Conservation (phyloP, 2,797 vertebrate species). For the Gallinago solitaria region DNA sequence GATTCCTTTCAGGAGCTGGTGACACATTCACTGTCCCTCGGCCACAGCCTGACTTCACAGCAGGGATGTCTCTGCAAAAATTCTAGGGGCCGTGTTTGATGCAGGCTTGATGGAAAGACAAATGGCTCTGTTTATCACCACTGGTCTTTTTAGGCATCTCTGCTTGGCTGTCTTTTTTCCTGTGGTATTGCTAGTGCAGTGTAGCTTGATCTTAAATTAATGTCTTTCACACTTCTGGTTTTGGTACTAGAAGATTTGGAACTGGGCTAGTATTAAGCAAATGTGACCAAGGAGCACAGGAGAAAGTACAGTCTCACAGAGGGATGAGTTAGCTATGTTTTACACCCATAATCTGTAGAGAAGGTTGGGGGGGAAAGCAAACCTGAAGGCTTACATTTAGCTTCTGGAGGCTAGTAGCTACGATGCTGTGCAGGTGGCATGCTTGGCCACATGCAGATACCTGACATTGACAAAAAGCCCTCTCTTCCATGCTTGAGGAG, state of each 20-base stretch:
- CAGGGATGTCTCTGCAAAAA: not conserved
- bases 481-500: not conserved
- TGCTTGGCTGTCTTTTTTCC: not conserved
- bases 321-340: not conserved
- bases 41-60: not conserved
- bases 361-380: not conserved
- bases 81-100: not conserved
- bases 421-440: rapidly evolving
- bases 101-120: not conserved
- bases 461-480: not conserved
- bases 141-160: not conserved
- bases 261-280: not conserved
- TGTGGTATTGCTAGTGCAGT: not conserved
- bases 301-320: not conserved
- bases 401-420: not conserved
- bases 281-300: not conserved
- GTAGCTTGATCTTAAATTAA: not conserved
- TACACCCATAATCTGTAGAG: not conserved
- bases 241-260: not conserved
- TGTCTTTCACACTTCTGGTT: not conserved
- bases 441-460: not conserved
- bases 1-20: not conserved
- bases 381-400: not conserved
- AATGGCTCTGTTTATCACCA: not conserved
- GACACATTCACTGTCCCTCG: not conserved